phyloP scores from a whole-genome alignment of 2,888 invertebrate species.

The Tribolium freemani region DNA sequence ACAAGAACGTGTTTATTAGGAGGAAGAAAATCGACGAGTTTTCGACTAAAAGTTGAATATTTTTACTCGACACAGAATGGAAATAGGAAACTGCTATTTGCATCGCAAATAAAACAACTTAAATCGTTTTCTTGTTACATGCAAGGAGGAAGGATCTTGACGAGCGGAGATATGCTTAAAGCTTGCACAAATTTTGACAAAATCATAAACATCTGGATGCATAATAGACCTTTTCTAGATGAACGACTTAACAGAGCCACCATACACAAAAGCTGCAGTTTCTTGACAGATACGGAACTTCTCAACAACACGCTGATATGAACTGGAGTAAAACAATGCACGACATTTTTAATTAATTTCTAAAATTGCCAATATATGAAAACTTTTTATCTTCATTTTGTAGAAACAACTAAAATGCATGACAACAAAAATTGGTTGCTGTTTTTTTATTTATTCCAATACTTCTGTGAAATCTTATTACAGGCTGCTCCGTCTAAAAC shows the following conservation, averaged over 20 bases:
- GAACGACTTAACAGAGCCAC: constrained; percentile 38
- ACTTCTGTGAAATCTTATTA: too few species aligned
- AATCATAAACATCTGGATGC: constrained; percentile 48
- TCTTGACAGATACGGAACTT: constrained; percentile 22
- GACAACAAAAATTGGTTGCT: neutral
- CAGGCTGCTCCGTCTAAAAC: too few species aligned
- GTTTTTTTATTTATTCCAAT: neutral
- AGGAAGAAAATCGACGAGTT: constrained; percentile 2
- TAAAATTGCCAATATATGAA: neutral
- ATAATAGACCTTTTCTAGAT: constrained; percentile 39
- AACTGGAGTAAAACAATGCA: neutral
- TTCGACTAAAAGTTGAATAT: constrained; percentile 1
- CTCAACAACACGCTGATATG: neutral
- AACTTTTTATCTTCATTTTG: neutral
- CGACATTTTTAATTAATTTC: neutral
- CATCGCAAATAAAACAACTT: constrained; percentile 32
- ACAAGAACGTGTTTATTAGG: constrained; percentile 20
- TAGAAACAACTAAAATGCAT: neutral
- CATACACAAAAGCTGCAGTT: constrained; percentile 33
- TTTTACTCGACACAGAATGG: constrained; percentile 24
- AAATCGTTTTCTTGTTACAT: constrained; percentile 32
- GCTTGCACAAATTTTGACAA: constrained; percentile 44
- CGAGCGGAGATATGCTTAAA: constrained; percentile 16
- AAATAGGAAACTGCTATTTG: constrained; percentile 33
- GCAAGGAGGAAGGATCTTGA: constrained; percentile 16